Conservation (phyloP, 2,888 invertebrate species). For the Ectemnius cavifrons region DNA sequence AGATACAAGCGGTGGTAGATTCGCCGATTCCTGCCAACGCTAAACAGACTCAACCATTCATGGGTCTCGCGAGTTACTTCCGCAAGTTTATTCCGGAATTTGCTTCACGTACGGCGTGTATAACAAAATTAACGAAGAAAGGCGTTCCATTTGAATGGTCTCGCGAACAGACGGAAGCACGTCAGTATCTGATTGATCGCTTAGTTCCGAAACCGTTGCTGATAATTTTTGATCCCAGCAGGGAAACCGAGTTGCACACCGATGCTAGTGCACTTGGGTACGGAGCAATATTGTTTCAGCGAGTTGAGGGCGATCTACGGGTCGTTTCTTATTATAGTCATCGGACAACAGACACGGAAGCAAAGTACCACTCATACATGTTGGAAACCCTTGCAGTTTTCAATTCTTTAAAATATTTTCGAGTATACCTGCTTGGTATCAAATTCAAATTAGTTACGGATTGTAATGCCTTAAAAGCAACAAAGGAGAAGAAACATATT, state of each 20-base stretch:
- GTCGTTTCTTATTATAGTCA: conserved; percentile 19
- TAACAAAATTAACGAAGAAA: conserved; percentile 5
- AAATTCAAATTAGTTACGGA: conserved; percentile 38
- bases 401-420: conserved; percentile 37
- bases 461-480: not conserved
- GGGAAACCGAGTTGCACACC: conserved; percentile 24
- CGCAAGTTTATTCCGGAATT: conserved; percentile 25
- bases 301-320: conserved; percentile 6
- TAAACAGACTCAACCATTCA: not conserved
- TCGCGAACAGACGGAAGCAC: conserved; percentile 10
- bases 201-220: not conserved
- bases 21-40: not conserved
- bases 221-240: conserved; percentile 6
- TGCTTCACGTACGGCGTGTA: not conserved
- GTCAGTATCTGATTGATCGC: not conserved
- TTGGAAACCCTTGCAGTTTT: conserved; percentile 41
- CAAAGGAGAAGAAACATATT: not conserved
- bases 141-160: conserved; percentile 8
- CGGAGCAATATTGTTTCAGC: conserved; percentile 9
- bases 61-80: conserved; percentile 18
- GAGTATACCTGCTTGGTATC: conserved; percentile 42
- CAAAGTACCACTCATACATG: conserved; percentile 36
- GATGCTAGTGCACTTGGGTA: conserved; percentile 22
- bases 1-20: not conserved
- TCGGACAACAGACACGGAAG: conserved; percentile 11